Base-by-base conservation (phyloP, 2,888 invertebrate species). In the Cabera pusaria region DNA sequence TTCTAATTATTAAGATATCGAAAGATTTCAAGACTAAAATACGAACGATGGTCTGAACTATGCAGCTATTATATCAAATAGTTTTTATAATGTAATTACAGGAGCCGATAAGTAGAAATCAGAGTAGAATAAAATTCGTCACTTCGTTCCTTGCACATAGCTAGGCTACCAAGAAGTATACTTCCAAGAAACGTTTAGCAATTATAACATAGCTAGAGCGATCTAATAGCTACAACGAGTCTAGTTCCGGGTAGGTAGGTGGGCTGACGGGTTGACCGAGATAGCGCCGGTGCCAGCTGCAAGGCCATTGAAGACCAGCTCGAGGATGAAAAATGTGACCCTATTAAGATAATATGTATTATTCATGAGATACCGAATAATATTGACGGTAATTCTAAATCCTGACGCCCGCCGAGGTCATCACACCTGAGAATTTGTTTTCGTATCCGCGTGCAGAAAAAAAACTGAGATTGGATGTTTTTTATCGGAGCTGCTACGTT, bases 231-330 rank as follows among this genome's bases (percentile, higher is more conserved):
- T n/a, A n/a, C n/a, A n/a, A n/a, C n/a, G n/a, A n/a, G n/a, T 10
- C 34, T 9, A 65, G 69, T 68, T 70, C 71, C 71, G 69, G 69
- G 69, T 65, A 23, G 25, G 18, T 57, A 58, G 56, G 59, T 59
- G 34, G 39, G 39, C 43, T 31, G 41, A 50, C n/a, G n/a, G n/a
- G n/a, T n/a, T 60, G 67, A 55, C 60, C 66, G 70, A 65, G 60
- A 69, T 69, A 63, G 61, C 71, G 64, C 66, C 59, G 52, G 51
- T 48, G 56, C 56, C 70, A 71, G 68, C 59, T 71, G 68, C 68
- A 71, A 71, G 70, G 72, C 57, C 67, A 55, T 31, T 18, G 3
- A 6, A 23, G 12, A 33, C 27, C 44, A 40, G 27, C 47, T 43
- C 46, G 44, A 56, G 47, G 56, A 58, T 56, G 50, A 59, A 66